phyloP scores from a whole-genome alignment of 1,140 invertebrate species.

The Macrobrachium nipponense region DNA sequence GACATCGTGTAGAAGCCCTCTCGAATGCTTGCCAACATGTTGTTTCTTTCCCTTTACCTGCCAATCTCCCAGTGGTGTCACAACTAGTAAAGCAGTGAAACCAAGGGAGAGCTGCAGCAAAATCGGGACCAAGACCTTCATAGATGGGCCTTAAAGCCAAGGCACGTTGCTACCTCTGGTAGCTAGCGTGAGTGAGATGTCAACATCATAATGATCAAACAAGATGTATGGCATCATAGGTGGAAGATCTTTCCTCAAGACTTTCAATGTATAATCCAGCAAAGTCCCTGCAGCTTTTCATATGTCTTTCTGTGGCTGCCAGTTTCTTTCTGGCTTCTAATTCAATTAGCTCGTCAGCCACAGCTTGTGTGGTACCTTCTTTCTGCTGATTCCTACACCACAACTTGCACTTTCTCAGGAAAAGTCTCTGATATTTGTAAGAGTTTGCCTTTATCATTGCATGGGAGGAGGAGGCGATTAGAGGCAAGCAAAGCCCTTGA shows the following conservation, averaged over 20 bases:
- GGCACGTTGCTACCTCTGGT: not conserved
- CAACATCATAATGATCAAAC: slow-evolving; percentile 9
- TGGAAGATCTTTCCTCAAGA: not conserved
- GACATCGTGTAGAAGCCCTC: not conserved
- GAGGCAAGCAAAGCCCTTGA: no score
- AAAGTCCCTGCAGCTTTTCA: no score
- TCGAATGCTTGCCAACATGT: no score
- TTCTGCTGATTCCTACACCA: no score
- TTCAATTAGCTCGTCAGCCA: no score
- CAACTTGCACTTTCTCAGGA: not conserved
- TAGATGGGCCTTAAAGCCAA: not conserved
- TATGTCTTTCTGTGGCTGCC: no score
- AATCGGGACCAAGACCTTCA: slow-evolving; percentile 1
- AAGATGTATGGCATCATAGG: not conserved
- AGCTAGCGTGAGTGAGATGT: not conserved
- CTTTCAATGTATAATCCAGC: not conserved
- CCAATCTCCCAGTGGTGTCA: not conserved
- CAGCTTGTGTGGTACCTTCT: no score
- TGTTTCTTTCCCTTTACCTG: slow-evolving; percentile 13
- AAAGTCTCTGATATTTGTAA: not conserved
- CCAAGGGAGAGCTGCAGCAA: not conserved
- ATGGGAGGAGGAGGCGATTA: not conserved
- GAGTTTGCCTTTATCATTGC: slow-evolving; percentile 4
- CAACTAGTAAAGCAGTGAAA: no score
- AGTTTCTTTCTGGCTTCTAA: no score